Evolutionary conservation across 2,888 invertebrate genomes (phyloP), one percentile per base, ranked within the genome.

Genomic region (Drosophila ustulata): DNA sequence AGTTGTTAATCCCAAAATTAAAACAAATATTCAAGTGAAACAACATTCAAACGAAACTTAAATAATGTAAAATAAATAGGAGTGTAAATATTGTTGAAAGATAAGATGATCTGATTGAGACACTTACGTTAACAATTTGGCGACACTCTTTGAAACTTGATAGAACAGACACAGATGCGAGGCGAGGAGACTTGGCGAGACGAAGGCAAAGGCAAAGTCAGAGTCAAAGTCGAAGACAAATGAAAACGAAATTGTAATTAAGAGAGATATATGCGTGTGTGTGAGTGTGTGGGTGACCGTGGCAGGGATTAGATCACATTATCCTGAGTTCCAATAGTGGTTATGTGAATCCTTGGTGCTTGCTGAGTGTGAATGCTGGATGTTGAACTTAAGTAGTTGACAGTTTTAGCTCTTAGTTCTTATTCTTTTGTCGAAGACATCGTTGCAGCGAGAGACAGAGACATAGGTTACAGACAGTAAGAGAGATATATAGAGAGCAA

Each of bases 101-200:
- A 67, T 11, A 28, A 51, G 47, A 63, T 70, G 52, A 45, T 32
- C 3, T 18, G 18, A 11, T 46, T 23, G 13, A 55, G 49, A 66
- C 46, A 74, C 80, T 67, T 77, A 77, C 77, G 76, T 75, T 43
- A 28, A 25, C 4, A 25, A 13, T 63, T 64, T 58, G 59, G 53
- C 62, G 43, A 72, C 49, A 49, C 34, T 49, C 64, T 59, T 67
- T 41, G 28, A 66, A 59, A 55, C 51, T 76, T 63, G 53, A 75
- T 57, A 73, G 75, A 79, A 76, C 66, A 76, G 80, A 63, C 66
- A 79, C 49, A 59, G 62, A 79, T 73, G 75, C 65, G 56, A 46
- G 61, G n/a, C 43, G 39, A 37, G 53, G 69, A 66, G 78, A 30
- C 63, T 13, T 43, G 58, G 50, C 50, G 49, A 49, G 28, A 49